A percentile compares a stretch with the other conserved stretches of the same genome.
These are phyloP conservation scores for Platerodrilus igneus DNA, from an alignment of 2,888 invertebrate species.

Conservation along the genomic window DNA sequence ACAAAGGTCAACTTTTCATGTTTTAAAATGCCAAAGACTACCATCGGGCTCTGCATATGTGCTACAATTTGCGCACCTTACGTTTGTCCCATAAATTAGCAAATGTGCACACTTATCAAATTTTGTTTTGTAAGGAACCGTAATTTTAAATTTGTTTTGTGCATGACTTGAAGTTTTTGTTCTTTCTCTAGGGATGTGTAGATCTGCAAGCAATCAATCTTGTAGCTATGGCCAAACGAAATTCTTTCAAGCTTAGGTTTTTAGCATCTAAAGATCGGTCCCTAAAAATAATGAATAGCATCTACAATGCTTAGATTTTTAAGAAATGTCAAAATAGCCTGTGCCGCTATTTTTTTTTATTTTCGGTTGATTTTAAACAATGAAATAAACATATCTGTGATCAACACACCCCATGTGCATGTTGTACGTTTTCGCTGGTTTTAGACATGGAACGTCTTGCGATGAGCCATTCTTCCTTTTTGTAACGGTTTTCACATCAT, in stretches of 20 bases:
- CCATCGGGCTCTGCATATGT: constrained; percentile 1
- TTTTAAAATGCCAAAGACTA: background rate
- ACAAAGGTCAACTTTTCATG: too few relatives aligned
- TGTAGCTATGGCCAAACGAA: too few relatives aligned
- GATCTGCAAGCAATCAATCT: background rate
- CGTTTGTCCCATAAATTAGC: constrained; percentile 1
- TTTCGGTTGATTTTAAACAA: too few relatives aligned
- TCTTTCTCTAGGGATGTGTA: background rate
- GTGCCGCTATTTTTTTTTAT: too few relatives aligned
- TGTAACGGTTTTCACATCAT: constrained; percentile 1
- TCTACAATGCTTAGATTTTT: too few relatives aligned
- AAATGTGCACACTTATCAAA: constrained; percentile 1
- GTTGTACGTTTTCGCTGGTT: background rate
- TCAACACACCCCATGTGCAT: too few relatives aligned
- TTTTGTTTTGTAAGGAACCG: background rate
- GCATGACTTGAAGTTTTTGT: background rate
- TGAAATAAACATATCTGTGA: too few relatives aligned
- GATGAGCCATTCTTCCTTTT: constrained; percentile 3
- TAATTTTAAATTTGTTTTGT: constrained; percentile 2
- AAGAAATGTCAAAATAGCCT: constrained; percentile 2
- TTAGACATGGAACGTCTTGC: constrained; percentile 3
- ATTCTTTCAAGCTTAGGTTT: too few relatives aligned
- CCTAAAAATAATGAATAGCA: too few relatives aligned
- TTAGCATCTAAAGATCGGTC: too few relatives aligned
- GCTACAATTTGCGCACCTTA: constrained; percentile 2